Evolutionary conservation across 2,113 vertebrate genomes (phyloP).

Genomic region (Tinamus guttatus): DNA sequence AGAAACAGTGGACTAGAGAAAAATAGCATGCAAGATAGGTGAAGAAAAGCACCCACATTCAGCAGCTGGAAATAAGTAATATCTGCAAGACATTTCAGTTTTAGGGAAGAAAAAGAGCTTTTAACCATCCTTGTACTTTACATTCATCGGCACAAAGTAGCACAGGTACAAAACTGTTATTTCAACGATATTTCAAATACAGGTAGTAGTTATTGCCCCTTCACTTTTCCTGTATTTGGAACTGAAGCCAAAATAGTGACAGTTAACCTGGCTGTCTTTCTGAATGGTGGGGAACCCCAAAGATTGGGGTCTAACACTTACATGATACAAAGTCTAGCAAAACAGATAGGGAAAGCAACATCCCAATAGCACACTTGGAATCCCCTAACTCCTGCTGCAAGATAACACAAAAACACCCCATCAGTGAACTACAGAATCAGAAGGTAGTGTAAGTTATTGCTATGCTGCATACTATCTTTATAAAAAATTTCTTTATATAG

Average conservation of each 20-base stretch:
- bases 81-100: not conserved
- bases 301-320: not conserved
- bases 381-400: not conserved
- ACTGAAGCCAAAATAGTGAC: not conserved
- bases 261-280: not conserved
- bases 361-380: not conserved
- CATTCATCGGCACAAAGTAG: not conserved
- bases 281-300: not conserved
- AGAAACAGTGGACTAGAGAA: not conserved
- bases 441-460: fast-evolving
- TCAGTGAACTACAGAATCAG: not conserved
- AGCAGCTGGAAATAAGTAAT: not conserved
- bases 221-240: not conserved
- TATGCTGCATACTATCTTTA: not conserved
- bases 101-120: not conserved
- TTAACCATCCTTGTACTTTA: not conserved
- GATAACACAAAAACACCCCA: not conserved
- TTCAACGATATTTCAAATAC: not conserved
- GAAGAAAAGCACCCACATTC: not conserved
- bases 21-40: not conserved
- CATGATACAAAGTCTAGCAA: not conserved
- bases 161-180: not conserved
- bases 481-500: not conserved
- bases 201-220: no score
- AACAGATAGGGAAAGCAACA: not conserved